Evolutionary conservation across 2,888 invertebrate genomes (phyloP).

Genomic region (Chaetoderma sp.): DNA sequence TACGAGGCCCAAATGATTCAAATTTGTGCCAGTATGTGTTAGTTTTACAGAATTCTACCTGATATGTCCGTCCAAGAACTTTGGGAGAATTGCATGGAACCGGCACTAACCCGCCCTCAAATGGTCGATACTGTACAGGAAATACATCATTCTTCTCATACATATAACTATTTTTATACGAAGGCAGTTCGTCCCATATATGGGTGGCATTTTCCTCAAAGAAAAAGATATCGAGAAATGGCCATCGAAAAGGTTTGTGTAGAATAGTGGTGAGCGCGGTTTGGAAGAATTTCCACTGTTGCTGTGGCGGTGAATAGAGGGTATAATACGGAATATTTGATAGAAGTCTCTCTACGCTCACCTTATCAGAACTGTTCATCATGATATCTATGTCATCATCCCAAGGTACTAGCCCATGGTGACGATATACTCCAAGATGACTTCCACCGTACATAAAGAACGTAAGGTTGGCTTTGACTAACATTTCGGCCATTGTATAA

Average conservation of each 20-base stretch:
- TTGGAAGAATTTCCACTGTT: conserved; percentile 50
- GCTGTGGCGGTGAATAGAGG: conserved; percentile 23
- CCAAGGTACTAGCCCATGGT: conserved; percentile 50
- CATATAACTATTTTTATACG: conserved; percentile 19
- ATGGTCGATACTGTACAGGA: conserved; percentile 33
- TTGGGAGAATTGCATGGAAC: conserved; percentile 31
- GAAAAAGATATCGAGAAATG: conserved; percentile 56
- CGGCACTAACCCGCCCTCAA: conserved; percentile 30
- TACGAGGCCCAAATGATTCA: conserved; percentile 11
- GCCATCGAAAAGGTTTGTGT: conserved; percentile 45
- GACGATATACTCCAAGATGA: conserved; percentile 45
- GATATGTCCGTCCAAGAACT: conserved; percentile 16
- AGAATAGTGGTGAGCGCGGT: conserved; percentile 28
- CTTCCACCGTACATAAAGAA: conserved; percentile 47
- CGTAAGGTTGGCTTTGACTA: conserved; percentile 22
- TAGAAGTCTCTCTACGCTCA: conserved; percentile 18
- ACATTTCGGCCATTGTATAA: conserved; percentile 29
- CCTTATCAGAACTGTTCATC: conserved; percentile 32
- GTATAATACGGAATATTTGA: conserved; percentile 29
- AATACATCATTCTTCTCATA: conserved; percentile 29
- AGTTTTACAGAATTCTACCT: conserved; percentile 25
- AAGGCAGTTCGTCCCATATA: conserved; percentile 35
- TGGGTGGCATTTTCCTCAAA: conserved; percentile 47
- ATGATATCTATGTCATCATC: conserved; percentile 53
- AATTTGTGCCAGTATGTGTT: conserved; percentile 33